Base-by-base conservation (phyloP, 2,113 vertebrate genomes). In the Calyptomena viridis region DNA sequence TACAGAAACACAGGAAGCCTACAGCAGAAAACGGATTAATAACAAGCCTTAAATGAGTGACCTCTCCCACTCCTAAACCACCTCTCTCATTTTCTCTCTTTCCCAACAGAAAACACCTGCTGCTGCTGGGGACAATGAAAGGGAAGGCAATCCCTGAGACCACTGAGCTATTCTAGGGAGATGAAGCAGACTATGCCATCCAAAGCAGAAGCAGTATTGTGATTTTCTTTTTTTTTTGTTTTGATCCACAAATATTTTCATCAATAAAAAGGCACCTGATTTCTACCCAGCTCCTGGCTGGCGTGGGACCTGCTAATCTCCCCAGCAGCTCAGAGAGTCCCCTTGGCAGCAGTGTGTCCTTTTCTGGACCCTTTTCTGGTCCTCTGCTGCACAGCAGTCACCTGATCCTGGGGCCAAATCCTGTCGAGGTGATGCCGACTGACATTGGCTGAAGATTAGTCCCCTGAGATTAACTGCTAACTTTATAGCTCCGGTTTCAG, bases 11-110 rank as follows among this genome's bases (percentile, higher is more conserved):
- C 88, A 92, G 96, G 90, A 95, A 96, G 68, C 80, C 67, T 80
- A 59, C 67, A 62, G 75, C 83, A 95, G 79, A 91, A 86, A 66
- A 73, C 25, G 74, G 83, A 94, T 96, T 96, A 94, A 80, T 46
- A 80, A 6, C 42, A 50, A 80, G 67, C 46, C 33, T 90, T 80
- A 91, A 80, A 80, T 28, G 50, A 86, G 23, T 77, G 75, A 90
- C 85, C 85, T 93, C 68, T 94, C 58, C 90, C 72, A 80, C 79
- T 67, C 56, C n/a, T 46, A 69, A 58, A 77, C 14, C 40, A 68
- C 40, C 55, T 46, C 60, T 63, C 82, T 72, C 19, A 7, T 87
- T 90, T 82, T 91, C 76, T 84, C 72, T 77, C 33, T 49, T 77
- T 89, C 33, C 71, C 72, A 85, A 25, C 17, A 83, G 79, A 85